Conservation (phyloP, 2,888 invertebrate genomes). For the Allygus modestus region DNA sequence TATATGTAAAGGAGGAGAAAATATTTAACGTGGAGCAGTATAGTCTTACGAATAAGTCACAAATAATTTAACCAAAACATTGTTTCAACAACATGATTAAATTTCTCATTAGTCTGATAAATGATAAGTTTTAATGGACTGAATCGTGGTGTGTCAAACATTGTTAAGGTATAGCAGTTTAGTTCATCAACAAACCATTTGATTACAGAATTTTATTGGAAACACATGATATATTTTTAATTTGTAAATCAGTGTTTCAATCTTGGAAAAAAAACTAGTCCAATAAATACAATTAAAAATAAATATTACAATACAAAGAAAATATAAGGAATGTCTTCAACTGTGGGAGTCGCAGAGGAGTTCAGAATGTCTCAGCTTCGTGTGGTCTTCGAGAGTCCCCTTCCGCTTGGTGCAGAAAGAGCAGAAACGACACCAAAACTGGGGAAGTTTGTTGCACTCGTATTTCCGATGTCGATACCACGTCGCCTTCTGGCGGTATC, state of each 20-base stretch:
- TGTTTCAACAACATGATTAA: no score
- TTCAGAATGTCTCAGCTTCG: constrained; percentile 30
- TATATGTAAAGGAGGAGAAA: no score
- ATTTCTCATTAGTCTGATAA: no score
- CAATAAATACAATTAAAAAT: not conserved
- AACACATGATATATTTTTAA: no score
- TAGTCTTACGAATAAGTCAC: no score
- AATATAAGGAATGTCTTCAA: not conserved
- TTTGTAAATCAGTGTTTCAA: not conserved
- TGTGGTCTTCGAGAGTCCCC: constrained; percentile 65
- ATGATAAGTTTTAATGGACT: no score
- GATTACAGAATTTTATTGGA: no score
- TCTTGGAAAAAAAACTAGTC: not conserved
- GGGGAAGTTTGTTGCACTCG: constrained; percentile 67
- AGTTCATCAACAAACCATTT: no score
- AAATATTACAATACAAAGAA: not conserved
- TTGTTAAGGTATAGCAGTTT: no score
- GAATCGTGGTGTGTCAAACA: no score
- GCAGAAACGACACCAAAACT: constrained; percentile 67
- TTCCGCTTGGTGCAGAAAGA: constrained; percentile 61
- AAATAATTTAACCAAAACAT: no score
- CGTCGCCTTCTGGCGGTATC: constrained; percentile 67
- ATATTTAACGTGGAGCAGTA: no score
- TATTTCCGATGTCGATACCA: constrained; percentile 64
- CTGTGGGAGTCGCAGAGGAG: not conserved